phyloP scores from a whole-genome alignment of 2,113 vertebrate species.

The Pelecanoides urinatrix region DNA sequence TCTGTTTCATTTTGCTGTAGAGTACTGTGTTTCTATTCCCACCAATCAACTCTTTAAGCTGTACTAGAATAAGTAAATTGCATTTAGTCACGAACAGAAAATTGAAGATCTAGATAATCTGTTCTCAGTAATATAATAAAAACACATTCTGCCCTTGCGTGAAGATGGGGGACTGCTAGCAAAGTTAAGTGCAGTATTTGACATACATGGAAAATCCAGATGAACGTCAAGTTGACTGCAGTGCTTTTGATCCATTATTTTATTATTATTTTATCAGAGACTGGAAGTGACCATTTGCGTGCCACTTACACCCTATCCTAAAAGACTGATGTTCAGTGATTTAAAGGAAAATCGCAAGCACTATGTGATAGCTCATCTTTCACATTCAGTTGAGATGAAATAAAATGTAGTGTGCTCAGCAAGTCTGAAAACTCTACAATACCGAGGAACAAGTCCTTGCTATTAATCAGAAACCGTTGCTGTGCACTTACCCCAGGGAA shows the following conservation, averaged over 20 bases:
- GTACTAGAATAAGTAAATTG: not conserved
- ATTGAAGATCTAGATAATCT: not conserved
- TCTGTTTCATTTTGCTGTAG: not conserved
- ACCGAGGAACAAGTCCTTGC: not conserved
- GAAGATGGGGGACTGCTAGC: not conserved
- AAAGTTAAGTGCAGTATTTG: not conserved
- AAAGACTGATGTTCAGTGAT: not conserved
- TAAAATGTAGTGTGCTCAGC: not conserved
- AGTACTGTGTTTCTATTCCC: not conserved
- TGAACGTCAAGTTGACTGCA: not conserved
- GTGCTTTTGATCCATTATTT: not conserved
- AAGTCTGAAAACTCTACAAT: not conserved
- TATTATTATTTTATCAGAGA: not conserved
- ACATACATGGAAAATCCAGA: not conserved
- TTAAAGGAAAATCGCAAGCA: not conserved
- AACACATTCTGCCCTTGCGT: not conserved
- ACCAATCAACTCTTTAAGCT: not conserved
- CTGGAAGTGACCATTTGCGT: not conserved
- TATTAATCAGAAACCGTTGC: constrained; percentile 23
- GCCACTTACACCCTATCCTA: not conserved
- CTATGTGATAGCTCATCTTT: not conserved
- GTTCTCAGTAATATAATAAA: not conserved
- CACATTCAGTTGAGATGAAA: constrained; percentile 7
- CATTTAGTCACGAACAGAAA: not conserved
- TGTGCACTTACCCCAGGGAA: not conserved